phyloP scores from a whole-genome alignment of 2,113 vertebrate genomes.

The Heliornis fulica region DNA sequence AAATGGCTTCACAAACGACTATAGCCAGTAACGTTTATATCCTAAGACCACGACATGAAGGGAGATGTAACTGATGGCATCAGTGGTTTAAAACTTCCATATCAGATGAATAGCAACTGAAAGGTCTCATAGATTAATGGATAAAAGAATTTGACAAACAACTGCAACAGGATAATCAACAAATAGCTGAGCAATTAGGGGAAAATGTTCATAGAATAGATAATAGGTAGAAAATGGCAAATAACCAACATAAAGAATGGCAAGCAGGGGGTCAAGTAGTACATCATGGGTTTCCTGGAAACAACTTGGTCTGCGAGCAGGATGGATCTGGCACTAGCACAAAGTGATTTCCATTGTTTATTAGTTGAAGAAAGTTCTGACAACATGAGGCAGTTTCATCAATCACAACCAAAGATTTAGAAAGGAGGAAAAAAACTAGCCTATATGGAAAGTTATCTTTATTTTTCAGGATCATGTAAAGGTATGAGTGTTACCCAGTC shows the following conservation, averaged over 20 bases:
- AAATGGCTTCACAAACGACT: neutral
- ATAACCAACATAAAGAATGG: neutral
- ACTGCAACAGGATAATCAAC: neutral
- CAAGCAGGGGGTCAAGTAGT: neutral
- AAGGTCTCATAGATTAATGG: conserved; percentile 28
- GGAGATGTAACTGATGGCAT: neutral
- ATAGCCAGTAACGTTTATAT: neutral
- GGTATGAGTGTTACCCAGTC: neutral
- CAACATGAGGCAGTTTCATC: neutral
- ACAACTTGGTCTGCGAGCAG: neutral
- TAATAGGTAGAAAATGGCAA: conserved; percentile 23
- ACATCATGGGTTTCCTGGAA: neutral
- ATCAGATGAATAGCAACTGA: conserved; percentile 15
- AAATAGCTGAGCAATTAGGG: conserved; percentile 35
- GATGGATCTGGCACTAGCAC: neutral
- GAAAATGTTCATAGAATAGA: neutral
- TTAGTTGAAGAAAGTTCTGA: conserved; percentile 28
- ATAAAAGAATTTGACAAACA: conserved; percentile 2
- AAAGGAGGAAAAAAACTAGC: neutral
- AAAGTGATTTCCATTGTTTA: conserved; percentile 8
- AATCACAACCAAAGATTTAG: neutral
- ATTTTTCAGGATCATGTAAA: neutral
- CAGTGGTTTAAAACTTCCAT: neutral
- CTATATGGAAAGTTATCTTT: neutral
- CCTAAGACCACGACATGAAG: neutral